Evolutionary conservation across 2,888 invertebrate genomes (phyloP).

Genomic region (Piscicola geometra): DNA sequence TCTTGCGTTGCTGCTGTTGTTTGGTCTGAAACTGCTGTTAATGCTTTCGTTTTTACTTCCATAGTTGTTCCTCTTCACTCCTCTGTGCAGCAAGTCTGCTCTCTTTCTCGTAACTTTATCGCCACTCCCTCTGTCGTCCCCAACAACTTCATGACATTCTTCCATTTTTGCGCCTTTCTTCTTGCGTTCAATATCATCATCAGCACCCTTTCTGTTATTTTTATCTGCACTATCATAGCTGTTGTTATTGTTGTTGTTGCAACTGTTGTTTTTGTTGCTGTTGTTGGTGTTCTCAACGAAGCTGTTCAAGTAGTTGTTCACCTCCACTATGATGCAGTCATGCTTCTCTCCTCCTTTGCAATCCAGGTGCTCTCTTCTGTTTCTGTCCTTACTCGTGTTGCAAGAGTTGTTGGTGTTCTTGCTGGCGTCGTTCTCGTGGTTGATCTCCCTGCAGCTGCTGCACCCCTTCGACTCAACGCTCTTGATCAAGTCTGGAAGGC

Average conservation of each 20-base stretch:
- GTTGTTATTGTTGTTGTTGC: constrained; percentile 5
- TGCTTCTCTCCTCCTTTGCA: too few relatives aligned
- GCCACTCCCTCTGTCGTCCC: neutral
- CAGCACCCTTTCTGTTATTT: neutral
- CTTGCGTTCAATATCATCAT: neutral
- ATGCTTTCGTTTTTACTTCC: neutral
- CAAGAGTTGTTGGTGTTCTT: too few relatives aligned
- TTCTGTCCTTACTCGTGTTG: too few relatives aligned
- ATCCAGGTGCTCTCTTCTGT: too few relatives aligned
- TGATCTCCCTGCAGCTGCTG: neutral
- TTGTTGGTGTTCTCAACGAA: neutral
- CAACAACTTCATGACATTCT: too few relatives aligned
- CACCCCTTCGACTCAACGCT: neutral
- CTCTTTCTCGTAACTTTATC: too few relatives aligned
- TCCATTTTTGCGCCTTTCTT: neutral
- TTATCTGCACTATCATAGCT: neutral
- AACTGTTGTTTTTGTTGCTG: neutral
- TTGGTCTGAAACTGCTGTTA: neutral
- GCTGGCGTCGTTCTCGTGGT: neutral
- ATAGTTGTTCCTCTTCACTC: neutral
- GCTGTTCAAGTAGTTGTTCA: constrained; percentile 1
- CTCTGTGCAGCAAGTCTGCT: neutral
- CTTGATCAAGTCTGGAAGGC: constrained; percentile 10
- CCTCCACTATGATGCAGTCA: neutral
- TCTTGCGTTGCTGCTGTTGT: neutral